phyloP scores from a whole-genome alignment of 2,888 invertebrate species.

The Catonia carolina region DNA sequence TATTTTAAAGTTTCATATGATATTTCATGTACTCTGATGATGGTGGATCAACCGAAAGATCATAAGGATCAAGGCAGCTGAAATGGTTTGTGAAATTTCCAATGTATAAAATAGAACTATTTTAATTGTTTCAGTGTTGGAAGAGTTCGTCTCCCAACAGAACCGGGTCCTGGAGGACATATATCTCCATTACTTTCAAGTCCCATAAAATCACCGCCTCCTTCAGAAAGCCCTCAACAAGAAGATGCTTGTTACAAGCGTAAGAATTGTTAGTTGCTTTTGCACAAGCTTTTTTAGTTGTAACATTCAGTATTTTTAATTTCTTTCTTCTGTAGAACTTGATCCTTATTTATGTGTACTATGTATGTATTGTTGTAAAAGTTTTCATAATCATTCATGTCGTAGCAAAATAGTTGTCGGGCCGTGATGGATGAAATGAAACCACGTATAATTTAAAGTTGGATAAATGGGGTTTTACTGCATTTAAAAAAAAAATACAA shows the following conservation, averaged over 20 bases:
- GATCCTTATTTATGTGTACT: not conserved
- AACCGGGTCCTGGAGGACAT: conserved; percentile 50
- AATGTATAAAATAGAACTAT: too few relatives aligned
- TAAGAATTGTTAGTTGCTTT: conserved; percentile 13
- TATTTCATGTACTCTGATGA: too few relatives aligned
- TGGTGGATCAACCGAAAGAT: too few relatives aligned
- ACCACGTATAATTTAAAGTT: too few relatives aligned
- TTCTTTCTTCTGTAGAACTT: not conserved
- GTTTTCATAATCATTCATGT: not conserved
- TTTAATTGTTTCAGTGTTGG: conserved; percentile 31
- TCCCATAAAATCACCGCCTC: conserved; percentile 56
- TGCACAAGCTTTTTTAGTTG: not conserved
- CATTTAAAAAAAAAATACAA: too few relatives aligned
- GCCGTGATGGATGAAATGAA: too few relatives aligned
- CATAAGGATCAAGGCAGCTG: too few relatives aligned
- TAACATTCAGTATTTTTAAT: not conserved
- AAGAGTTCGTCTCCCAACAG: conserved; percentile 51
- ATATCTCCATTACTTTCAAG: conserved; percentile 48
- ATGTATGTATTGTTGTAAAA: conserved; percentile 5
- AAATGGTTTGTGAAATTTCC: too few relatives aligned
- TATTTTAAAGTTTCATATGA: too few relatives aligned
- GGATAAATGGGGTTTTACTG: too few relatives aligned
- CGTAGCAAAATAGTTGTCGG: too few relatives aligned
- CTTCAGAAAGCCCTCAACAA: conserved; percentile 30
- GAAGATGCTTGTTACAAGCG: conserved; percentile 18